These are phyloP conservation scores for Agrenia bidenticulata DNA, from an alignment of 2,888 invertebrate genomes.

Conservation along the genomic window DNA sequence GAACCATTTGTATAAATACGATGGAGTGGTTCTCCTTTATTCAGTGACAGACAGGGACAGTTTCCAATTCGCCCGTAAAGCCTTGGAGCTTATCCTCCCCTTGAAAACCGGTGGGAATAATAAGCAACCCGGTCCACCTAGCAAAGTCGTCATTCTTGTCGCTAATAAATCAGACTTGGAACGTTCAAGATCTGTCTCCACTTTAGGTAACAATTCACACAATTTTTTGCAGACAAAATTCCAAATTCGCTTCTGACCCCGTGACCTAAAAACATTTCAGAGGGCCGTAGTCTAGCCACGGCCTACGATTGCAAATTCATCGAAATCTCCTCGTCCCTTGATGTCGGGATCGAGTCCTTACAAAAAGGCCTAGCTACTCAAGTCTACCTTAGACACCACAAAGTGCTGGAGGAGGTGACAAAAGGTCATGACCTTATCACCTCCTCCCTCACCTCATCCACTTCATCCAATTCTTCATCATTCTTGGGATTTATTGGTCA, in stretches of 20 bases:
- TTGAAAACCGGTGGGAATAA: slow-evolving; percentile 7
- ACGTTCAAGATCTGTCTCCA: slow-evolving; percentile 28
- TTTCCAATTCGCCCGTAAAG: slow-evolving; percentile 36
- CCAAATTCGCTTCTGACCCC: background rate
- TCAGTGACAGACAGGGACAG: slow-evolving; percentile 40
- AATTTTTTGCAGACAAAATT: background rate
- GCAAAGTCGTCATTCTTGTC: slow-evolving; percentile 35
- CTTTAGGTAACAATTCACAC: background rate
- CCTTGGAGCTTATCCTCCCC: slow-evolving; percentile 27
- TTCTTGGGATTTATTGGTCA: background rate
- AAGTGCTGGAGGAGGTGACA: slow-evolving; percentile 16
- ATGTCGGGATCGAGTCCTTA: slow-evolving; percentile 32
- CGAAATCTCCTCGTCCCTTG: slow-evolving; percentile 39
- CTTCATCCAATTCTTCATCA: background rate
- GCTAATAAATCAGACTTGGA: slow-evolving; percentile 45
- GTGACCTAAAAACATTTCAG: background rate
- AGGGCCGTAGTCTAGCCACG: slow-evolving; percentile 35
- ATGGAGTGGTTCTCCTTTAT: slow-evolving; percentile 40
- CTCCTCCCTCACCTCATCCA: slow-evolving; percentile 10
- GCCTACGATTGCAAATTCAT: slow-evolving; percentile 39
- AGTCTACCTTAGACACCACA: slow-evolving; percentile 28
- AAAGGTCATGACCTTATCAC: slow-evolving; percentile 24
- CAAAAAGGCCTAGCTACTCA: slow-evolving; percentile 37
- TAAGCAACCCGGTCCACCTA: too few relatives aligned
- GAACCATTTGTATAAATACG: slow-evolving; percentile 42